A percentile compares a stretch with the other conserved stretches of the same genome.
These are phyloP conservation scores for Morpho achilles DNA, from an alignment of 2,888 invertebrate species.

Conservation along the genomic window DNA sequence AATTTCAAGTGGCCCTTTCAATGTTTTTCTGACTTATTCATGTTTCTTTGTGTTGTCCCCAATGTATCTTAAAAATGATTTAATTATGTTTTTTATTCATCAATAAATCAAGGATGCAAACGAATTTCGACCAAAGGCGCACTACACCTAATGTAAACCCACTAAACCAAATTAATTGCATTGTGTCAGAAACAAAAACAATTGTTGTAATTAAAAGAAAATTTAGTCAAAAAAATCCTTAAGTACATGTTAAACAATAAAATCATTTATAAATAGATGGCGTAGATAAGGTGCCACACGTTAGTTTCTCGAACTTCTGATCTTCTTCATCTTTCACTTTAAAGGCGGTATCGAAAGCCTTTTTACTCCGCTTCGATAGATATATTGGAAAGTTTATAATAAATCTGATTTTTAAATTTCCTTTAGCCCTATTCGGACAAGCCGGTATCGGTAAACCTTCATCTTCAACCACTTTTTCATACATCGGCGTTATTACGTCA, in stretches of 20 bases:
- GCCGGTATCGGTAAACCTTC: conserved; percentile 87
- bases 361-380: conserved; percentile 64
- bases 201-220: neutral
- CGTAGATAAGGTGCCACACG: conserved; percentile 54
- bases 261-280: conserved; percentile 33
- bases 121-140: too few relatives aligned
- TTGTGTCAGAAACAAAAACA: neutral
- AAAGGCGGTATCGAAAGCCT: conserved; percentile 63
- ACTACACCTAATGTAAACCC: too few relatives aligned
- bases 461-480: conserved; percentile 82
- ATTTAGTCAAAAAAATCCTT: neutral
- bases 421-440: conserved; percentile 79
- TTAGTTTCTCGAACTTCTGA: conserved; percentile 50
- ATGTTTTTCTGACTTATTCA: too few relatives aligned
- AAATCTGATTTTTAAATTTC: conserved; percentile 85
- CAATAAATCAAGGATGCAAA: too few relatives aligned
- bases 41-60: too few relatives aligned
- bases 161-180: too few relatives aligned
- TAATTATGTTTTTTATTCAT: too few relatives aligned
- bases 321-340: conserved; percentile 53
- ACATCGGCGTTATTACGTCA: conserved; percentile 84
- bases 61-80: too few relatives aligned
- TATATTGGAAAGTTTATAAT: conserved; percentile 63
- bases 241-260: neutral
- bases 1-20: too few relatives aligned